These are phyloP conservation scores for Phalloptychus januarius DNA, from an alignment of 2,797 vertebrate genomes.

Conservation along the genomic window DNA sequence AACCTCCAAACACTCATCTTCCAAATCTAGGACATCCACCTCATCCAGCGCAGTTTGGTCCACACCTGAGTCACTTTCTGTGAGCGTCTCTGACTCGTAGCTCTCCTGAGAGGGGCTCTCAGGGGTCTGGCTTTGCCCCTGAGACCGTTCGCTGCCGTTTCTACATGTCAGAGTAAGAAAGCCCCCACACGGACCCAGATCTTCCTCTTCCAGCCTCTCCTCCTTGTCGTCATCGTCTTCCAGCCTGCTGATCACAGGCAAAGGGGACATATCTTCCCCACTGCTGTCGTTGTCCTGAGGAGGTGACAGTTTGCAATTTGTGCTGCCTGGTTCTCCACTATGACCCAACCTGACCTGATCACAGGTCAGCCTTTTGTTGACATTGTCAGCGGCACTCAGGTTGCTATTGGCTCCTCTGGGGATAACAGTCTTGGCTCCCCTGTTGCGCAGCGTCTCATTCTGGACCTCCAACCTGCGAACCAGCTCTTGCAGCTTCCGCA, in stretches of 20 bases:
- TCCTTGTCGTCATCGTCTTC: slow-evolving; percentile 53
- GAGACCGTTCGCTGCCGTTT: slow-evolving; percentile 42
- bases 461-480: slow-evolving; percentile 89
- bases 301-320: slow-evolving; percentile 68
- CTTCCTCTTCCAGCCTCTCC: slow-evolving; percentile 52
- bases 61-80: slow-evolving; percentile 66
- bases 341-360: slow-evolving; percentile 54
- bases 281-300: slow-evolving; percentile 69
- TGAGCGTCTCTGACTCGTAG: slow-evolving; percentile 77
- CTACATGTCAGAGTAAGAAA: slow-evolving; percentile 71
- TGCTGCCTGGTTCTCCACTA: slow-evolving; percentile 41
- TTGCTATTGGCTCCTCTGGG: slow-evolving; percentile 70
- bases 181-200: slow-evolving; percentile 38
- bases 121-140: slow-evolving; percentile 55
- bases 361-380: slow-evolving; percentile 65
- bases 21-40: slow-evolving; percentile 88
- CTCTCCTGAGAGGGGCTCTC: slow-evolving; percentile 77
- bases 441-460: slow-evolving; percentile 85
- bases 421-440: slow-evolving; percentile 71
- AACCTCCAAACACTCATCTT: slow-evolving; percentile 81
- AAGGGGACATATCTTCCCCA: slow-evolving; percentile 76
- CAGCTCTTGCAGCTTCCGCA: slow-evolving; percentile 89
- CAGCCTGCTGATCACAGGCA: slow-evolving; percentile 55
- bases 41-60: slow-evolving; percentile 85
- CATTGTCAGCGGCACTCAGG: slow-evolving; percentile 50